phyloP scores from a whole-genome alignment of 2,113 vertebrate species.

The Columbina picui region DNA sequence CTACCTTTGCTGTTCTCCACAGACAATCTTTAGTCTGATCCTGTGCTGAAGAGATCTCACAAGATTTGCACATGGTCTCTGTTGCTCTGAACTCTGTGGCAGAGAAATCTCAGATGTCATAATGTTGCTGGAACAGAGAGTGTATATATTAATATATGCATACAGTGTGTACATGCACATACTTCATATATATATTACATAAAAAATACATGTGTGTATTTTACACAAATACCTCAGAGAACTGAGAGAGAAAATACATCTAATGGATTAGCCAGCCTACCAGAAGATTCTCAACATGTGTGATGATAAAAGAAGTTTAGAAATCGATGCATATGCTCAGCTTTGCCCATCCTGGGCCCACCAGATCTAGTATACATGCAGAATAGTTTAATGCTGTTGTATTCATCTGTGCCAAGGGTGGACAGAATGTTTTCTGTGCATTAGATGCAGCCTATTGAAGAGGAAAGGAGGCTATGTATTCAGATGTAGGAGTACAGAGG shows the following conservation, averaged over 20 bases:
- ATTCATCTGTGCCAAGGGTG: background rate
- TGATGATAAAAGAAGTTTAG: background rate
- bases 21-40: background rate
- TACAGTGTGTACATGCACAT: too few relatives aligned
- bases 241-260: background rate
- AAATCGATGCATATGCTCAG: background rate
- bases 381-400: background rate
- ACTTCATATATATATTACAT: background rate
- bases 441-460: background rate
- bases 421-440: background rate
- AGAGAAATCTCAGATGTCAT: background rate
- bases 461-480: background rate
- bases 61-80: background rate
- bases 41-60: background rate
- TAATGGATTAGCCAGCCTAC: background rate
- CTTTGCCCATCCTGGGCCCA: background rate
- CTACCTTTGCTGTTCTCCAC: background rate
- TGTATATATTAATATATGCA: background rate
- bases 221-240: background rate
- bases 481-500: background rate
- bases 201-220: background rate
- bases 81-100: background rate
- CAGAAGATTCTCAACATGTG: background rate
- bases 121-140: background rate
- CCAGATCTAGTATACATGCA: background rate